Evolutionary conservation across 1,140 invertebrate genomes (phyloP), one percentile per base, ranked within the genome.

Genomic region (Lordiphosa stackelbergi): DNA sequence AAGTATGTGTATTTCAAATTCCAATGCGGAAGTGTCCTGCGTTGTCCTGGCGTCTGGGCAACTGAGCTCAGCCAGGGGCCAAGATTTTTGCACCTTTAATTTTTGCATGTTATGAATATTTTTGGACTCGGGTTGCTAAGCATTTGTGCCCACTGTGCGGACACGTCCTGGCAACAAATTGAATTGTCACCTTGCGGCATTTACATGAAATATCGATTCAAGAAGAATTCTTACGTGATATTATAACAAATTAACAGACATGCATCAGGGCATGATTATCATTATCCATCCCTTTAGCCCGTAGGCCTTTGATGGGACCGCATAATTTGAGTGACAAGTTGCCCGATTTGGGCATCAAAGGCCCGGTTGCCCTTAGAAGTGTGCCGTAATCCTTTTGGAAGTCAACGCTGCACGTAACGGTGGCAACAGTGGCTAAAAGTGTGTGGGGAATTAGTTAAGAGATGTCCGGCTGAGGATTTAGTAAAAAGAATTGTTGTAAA

Each of bases 171-270:
- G 35, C 57, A 54, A 55, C 54, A 57, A 72, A 83, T 83, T 77
- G 78, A 73, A 53, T 61, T 83, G 78, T 83, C 72, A 75, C 77
- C 75, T 81, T 71, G 63, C 51, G 59, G 64, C 64, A 66, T 65
- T 83, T 66, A 69, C 61, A 83, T 81, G 73, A 57, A 55, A 69
- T 61, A 75, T 77, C 52, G 61, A 83, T 83, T 62, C 54, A 31
- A 19, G 10, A 43, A 11, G 34, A 38, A 71, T 69, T 77, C 65
- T 83, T 83, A 83, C 77, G 77, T 83, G 77, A 84, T 77, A 61
- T 73, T 70, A 57, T 60, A 73, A 54, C 61, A 84, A 77, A 83
- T 73, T 83, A 83, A 70, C 73, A 73, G 65, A 63, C 68, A 61
- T 51, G 36, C 51, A 54, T 55, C 31, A 38, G 36, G 63, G 45